phyloP scores from a whole-genome alignment of 2,113 vertebrate species.

The Ondatra zibethicus region DNA sequence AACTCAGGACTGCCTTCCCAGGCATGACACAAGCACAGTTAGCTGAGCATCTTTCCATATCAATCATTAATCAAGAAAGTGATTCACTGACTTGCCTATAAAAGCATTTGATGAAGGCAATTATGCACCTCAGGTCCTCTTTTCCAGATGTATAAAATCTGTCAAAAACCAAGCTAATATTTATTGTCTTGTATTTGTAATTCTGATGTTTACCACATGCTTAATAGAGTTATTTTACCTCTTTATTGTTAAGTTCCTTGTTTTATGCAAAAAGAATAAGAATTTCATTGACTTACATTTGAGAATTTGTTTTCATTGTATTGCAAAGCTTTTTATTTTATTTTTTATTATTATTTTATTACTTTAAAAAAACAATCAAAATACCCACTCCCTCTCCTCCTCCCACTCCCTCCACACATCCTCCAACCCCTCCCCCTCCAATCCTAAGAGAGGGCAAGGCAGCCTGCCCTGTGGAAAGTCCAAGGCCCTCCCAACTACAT shows the following conservation, averaged over 20 bases:
- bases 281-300: not conserved
- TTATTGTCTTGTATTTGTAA: not conserved
- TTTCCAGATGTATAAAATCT: not conserved
- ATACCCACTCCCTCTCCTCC: no score
- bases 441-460: no score
- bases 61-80: not conserved
- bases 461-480: no score
- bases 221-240: not conserved
- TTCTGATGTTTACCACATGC: not conserved
- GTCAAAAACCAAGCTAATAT: no score
- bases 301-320: not conserved
- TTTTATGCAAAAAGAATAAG: not conserved
- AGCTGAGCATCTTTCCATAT: not conserved
- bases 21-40: no score
- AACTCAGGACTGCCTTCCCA: not conserved
- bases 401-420: no score
- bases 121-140: not conserved
- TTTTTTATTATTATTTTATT: no score
- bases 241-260: constrained; percentile 19
- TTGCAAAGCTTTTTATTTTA: no score
- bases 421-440: no score
- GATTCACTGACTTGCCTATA: not conserved
- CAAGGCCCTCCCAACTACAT: no score
- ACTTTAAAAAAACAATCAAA: no score
- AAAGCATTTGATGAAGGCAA: not conserved